phyloP scores from a whole-genome alignment of 2,113 vertebrate species.

The Nyctibius bracteatus region DNA sequence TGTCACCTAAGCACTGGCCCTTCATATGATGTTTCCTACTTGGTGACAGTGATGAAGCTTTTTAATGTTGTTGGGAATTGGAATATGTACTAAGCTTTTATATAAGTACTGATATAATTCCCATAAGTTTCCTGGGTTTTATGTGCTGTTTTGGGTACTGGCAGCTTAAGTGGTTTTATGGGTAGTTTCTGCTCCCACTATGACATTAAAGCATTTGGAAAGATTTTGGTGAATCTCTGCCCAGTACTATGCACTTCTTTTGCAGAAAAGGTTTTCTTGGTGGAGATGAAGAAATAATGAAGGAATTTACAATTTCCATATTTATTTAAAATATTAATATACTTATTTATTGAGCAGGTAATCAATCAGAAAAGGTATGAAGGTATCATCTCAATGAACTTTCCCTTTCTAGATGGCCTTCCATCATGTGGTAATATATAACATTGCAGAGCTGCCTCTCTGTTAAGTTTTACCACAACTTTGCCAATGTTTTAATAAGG shows the following conservation, averaged over 20 bases:
- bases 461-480: not conserved
- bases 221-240: not conserved
- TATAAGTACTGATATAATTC: not conserved
- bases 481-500: not conserved
- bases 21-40: not conserved
- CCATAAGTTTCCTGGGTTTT: not conserved
- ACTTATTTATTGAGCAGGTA: not conserved
- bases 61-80: not conserved
- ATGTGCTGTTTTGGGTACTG: not conserved
- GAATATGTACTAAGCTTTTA: not conserved
- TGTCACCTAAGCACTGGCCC: not conserved
- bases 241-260: not conserved
- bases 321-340: not conserved
- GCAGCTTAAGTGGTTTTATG: slow-evolving; percentile 2
- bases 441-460: not conserved
- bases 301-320: not conserved
- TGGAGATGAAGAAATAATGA: not conserved
- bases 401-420: not conserved
- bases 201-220: not conserved
- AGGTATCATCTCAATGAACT: not conserved
- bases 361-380: not conserved
- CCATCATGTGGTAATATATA: not conserved
- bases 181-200: not conserved
- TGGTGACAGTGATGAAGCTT: not conserved
- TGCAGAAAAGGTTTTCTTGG: not conserved